Percentiles rank a stretch among this genome's conserved stretches.
phyloP scores from a whole-genome alignment of 2,113 vertebrate species.

The Epinephelus moara region DNA sequence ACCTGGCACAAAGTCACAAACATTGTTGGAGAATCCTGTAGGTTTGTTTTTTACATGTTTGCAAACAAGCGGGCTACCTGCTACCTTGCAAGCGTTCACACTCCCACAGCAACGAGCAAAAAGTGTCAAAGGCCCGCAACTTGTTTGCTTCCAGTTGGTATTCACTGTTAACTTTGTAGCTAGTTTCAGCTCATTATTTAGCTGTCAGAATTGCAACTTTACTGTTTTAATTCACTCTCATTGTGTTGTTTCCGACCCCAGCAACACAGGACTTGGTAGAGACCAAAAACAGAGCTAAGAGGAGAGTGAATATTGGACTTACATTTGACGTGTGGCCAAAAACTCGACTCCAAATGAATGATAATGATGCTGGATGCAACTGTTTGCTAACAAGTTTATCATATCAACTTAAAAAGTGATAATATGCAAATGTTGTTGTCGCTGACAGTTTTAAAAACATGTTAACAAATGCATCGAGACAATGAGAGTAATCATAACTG shows the following conservation, averaged over 20 bases:
- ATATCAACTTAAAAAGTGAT: not conserved
- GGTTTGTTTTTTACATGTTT: not conserved
- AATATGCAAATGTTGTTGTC: not conserved
- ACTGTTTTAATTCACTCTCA: not conserved
- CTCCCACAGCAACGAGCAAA: not conserved
- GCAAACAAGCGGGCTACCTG: not conserved
- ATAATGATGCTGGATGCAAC: not conserved
- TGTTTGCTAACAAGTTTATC: not conserved
- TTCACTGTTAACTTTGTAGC: not conserved
- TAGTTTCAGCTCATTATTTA: not conserved
- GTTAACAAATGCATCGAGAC: not conserved
- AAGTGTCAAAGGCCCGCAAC: no score
- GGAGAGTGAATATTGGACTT: not conserved
- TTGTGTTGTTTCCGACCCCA: no score
- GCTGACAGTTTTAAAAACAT: not conserved
- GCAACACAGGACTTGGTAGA: no score
- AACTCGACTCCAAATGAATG: not conserved
- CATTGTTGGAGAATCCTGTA: not conserved
- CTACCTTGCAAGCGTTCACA: not conserved
- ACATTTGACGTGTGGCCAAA: not conserved
- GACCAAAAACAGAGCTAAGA: conserved; percentile 2
- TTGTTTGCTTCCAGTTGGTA: not conserved
- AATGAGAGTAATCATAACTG: not conserved
- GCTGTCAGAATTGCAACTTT: not conserved
- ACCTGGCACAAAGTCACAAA: not conserved